Base-by-base conservation (phyloP, 2,797 vertebrate species). In the Tenualosa ilisha region DNA sequence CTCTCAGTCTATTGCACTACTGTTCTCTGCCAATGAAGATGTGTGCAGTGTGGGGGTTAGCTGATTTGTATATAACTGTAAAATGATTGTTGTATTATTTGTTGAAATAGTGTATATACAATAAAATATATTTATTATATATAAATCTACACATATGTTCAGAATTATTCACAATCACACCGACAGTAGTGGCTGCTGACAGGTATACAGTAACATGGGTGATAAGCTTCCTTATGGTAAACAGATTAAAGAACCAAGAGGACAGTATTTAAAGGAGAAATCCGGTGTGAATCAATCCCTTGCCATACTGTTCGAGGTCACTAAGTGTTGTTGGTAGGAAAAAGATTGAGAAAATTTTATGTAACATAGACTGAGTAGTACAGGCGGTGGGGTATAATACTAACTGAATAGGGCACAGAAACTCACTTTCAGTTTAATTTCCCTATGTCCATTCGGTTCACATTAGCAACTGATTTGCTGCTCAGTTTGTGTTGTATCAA, bases 71-170 rank as follows among this genome's bases (percentile, higher is more conserved):
- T 83, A 93, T 91, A 91, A 86, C 87, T 75, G 68, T 68, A 68
- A 31, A 31, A 68, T 26, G 31, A 68, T 68, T 68, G 31, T 86
- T 87, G 84, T 85, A 89, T 84, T 88, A 54, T 91, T 90, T 89
- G 92, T 90, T 92, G 93, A 93, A 91, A 94, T 92, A 91, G 91
- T 95, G 95, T 95, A 95, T 88, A 95, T 93, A 95, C 89, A 87
- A 91, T 89, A 89, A 88, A 93, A 92, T 95, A 92, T 95, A 95
- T 96, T 96, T 96, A 95, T 95, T 92, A 93, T 94, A 95, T 75
- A 75, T 75, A 75, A 75, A 37, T 93, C 93, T 94, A 93, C 93
- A 91, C 13, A 20, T 87, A 84, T 2, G 91, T 49, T n/a, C 20
- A 90, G 6, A 84, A 37, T 56, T 72, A 61, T 49, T 63, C 65